Evolutionary conservation across 2,113 vertebrate species (phyloP).

Genomic region (Channa maculata): DNA sequence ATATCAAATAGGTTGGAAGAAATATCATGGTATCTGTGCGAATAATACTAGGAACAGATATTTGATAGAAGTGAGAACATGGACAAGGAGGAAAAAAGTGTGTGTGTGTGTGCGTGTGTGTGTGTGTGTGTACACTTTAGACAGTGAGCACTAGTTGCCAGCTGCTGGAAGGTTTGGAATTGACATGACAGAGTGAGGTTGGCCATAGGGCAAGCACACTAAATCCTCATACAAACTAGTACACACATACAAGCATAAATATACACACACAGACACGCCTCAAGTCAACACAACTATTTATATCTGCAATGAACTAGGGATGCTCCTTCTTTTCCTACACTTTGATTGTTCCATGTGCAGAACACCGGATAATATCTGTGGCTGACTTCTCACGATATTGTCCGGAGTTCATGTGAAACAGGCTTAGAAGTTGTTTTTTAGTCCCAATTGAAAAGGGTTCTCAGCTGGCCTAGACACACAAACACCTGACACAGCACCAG

Average conservation of each 20-base stretch:
- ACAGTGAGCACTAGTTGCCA: constrained; percentile 31
- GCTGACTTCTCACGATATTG: not conserved
- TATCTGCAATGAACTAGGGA: constrained; percentile 18
- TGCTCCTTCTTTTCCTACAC: constrained; percentile 6
- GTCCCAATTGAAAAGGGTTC: not conserved
- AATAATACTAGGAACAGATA: not conserved
- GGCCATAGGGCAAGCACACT: constrained; percentile 40
- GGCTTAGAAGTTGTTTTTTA: too few species aligned
- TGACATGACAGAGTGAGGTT: constrained; percentile 46
- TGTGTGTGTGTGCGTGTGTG: not conserved
- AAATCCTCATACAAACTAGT: constrained; percentile 30
- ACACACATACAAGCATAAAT: not conserved
- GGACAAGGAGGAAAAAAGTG: not conserved
- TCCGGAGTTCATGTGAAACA: too few species aligned
- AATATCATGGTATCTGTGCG: too few species aligned
- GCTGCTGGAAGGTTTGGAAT: constrained; percentile 53
- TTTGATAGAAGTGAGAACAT: constrained; percentile 6
- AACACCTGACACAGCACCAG: constrained; percentile 6
- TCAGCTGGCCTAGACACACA: not conserved
- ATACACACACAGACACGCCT: not conserved
- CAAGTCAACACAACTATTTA: constrained; percentile 1
- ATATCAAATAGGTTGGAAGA: too few species aligned
- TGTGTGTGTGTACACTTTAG: constrained; percentile 27
- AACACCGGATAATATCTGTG: too few species aligned
- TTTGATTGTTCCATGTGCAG: not conserved